Evolutionary conservation across 2,888 invertebrate species (phyloP).

Genomic region (Lepidochrysops patricia): DNA sequence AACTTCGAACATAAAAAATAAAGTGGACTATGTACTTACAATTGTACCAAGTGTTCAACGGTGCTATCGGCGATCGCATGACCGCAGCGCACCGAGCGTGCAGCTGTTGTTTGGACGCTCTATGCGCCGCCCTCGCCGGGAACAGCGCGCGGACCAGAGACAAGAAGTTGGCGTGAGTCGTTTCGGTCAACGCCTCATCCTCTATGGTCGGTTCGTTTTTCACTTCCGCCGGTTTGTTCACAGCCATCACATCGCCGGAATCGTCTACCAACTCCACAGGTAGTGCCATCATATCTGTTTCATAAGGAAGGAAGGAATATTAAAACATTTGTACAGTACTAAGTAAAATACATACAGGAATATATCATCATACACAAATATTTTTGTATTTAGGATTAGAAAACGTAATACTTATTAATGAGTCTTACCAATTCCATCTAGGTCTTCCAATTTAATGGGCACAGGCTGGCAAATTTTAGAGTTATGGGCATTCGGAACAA

Average conservation of each 20-base stretch:
- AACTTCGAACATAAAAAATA: too few relatives aligned
- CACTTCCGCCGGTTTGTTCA: constrained; percentile 37
- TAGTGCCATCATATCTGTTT: constrained; percentile 82
- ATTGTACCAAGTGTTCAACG: constrained; percentile 86
- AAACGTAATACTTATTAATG: not conserved
- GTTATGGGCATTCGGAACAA: constrained; percentile 34
- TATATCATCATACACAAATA: too few relatives aligned
- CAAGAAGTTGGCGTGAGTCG: constrained; percentile 89
- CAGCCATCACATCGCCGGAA: constrained; percentile 50
- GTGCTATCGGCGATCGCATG: constrained; percentile 86
- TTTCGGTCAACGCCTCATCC: constrained; percentile 78
- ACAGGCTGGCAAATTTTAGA: constrained; percentile 48
- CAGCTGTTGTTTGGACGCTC: constrained; percentile 85
- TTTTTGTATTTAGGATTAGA: too few relatives aligned
- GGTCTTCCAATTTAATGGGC: constrained; percentile 64
- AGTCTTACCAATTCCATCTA: constrained; percentile 63
- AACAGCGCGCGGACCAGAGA: constrained; percentile 91
- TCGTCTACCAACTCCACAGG: constrained; percentile 83
- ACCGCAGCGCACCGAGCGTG: constrained; percentile 82
- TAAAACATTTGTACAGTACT: too few relatives aligned
- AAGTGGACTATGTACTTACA: constrained; percentile 51
- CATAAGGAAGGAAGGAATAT: constrained; percentile 15
- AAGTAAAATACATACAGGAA: too few relatives aligned
- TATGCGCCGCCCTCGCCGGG: constrained; percentile 87
- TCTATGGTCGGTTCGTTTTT: constrained; percentile 36